These are phyloP conservation scores for Schizaphis graminum DNA, from an alignment of 2,888 invertebrate genomes.

Conservation along the genomic window DNA sequence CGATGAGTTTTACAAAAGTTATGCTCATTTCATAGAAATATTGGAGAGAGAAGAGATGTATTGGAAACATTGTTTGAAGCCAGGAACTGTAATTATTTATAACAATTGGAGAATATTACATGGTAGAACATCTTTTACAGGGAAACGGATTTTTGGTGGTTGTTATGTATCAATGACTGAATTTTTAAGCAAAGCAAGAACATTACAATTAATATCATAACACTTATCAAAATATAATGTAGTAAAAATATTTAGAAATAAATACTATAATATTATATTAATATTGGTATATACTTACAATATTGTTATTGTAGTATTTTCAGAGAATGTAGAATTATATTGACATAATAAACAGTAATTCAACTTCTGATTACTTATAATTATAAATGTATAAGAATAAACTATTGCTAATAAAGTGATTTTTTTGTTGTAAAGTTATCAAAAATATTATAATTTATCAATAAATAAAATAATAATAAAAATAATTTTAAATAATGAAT, in stretches of 20 bases:
- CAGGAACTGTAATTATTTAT: conserved; percentile 81
- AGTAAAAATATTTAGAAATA: not conserved
- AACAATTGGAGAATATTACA: conserved; percentile 87
- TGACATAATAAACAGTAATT: not conserved
- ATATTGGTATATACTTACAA: not conserved
- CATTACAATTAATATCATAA: conserved; percentile 67
- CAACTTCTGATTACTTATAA: not conserved
- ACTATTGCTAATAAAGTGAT: not conserved
- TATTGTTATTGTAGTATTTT: not conserved
- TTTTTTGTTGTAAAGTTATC: not conserved
- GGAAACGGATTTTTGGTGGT: conserved; percentile 78
- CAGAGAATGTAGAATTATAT: not conserved
- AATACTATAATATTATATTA: not conserved
- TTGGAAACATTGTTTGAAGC: conserved; percentile 76
- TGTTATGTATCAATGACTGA: conserved; percentile 82
- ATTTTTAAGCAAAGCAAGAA: conserved; percentile 76
- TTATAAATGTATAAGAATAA: not conserved
- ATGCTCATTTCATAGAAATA: conserved; percentile 74
- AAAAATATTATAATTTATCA: not conserved
- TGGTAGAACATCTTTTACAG: conserved; percentile 80
- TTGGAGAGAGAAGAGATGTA: conserved; percentile 74
- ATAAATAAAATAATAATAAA: not conserved
- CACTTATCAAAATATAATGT: conserved; percentile 61
- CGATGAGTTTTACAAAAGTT: conserved; percentile 76
- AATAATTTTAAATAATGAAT: not conserved